Evolutionary conservation across 2,888 invertebrate genomes (phyloP), one percentile per base, ranked within the genome.

Genomic region (Rugalucina vietnamica): DNA sequence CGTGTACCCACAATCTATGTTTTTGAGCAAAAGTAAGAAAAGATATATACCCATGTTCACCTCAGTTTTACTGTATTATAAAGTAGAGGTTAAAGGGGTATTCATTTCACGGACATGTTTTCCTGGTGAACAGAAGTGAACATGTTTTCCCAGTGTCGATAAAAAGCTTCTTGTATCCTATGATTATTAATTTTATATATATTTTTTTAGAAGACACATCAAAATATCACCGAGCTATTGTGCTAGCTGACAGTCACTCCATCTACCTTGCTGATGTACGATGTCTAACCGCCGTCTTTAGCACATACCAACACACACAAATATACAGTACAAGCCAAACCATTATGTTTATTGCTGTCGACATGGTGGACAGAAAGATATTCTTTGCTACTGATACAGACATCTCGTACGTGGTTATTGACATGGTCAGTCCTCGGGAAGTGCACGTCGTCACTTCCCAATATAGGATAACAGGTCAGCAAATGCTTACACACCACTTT

Each of bases 211-310:
- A 32, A n/a, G 72, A 60, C n/a, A 43, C 60, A 1, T 71, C 72
- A 14, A 37, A 14, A 12, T 79, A 29, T 39, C 78, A 72, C 36
- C 70, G 78, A 1, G 72, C 72, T n/a, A n/a, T 79, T 1, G 39
- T 79, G 3, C 39, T 57, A 36, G 60, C 50, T 10, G 72, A 79
- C 27, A 50, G 57, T 3, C 39, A 21, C n/a, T n/a, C 39, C 32
- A 39, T 79, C 1, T 79, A 72, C 32, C 36, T 71, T 24, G 72
- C 37, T 10, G 78, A 79, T n/a, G 34, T 79, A 79, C 78, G 78
- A 18, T 60, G 72, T n/a, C 27, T 79, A 18, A 60, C 75, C 4
- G 29, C 60, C 24, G 24, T 34, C 21, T 18, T 65, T 8, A 18
- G 34, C 4, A 34, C 65, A 10, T 65, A 65, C 21, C 8, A 3